phyloP scores from a whole-genome alignment of 2,888 invertebrate species.

The Leptarthrus brevirostris region DNA sequence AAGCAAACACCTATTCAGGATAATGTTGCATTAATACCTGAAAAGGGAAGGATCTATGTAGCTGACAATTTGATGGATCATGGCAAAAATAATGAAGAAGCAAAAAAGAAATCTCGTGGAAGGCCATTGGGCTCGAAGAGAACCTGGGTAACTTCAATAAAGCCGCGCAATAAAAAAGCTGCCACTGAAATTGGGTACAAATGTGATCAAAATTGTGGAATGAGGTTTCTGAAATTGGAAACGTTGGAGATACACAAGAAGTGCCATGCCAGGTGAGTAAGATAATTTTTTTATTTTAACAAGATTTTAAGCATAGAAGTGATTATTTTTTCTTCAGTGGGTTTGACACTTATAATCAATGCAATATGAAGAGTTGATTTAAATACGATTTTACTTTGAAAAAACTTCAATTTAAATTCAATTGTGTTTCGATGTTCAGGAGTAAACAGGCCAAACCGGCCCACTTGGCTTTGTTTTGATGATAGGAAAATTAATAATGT shows the following conservation, averaged over 20 bases:
- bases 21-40: slow-evolving; percentile 54
- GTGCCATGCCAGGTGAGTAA: slow-evolving; percentile 62
- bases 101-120: slow-evolving; percentile 57
- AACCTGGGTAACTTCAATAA: slow-evolving; percentile 60
- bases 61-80: slow-evolving; percentile 63
- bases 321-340: too few relatives aligned
- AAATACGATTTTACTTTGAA: too few relatives aligned
- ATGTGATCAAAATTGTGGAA: slow-evolving; percentile 63
- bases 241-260: slow-evolving; percentile 63
- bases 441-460: too few relatives aligned
- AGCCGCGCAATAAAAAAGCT: slow-evolving; percentile 49
- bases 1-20: slow-evolving; percentile 33
- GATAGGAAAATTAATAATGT: too few relatives aligned
- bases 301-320: too few relatives aligned
- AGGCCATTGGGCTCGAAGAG: slow-evolving; percentile 64
- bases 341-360: too few relatives aligned
- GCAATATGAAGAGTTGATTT: too few relatives aligned
- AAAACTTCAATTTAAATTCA: too few relatives aligned
- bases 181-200: slow-evolving; percentile 59
- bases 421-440: too few relatives aligned
- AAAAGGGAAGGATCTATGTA: slow-evolving; percentile 64
- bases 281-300: slow-evolving; percentile 2
- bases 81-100: slow-evolving; percentile 25
- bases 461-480: too few relatives aligned
- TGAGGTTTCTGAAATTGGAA: slow-evolving; percentile 62